Base-by-base conservation (phyloP, 1,140 invertebrate species). In the Euura lappo region DNA sequence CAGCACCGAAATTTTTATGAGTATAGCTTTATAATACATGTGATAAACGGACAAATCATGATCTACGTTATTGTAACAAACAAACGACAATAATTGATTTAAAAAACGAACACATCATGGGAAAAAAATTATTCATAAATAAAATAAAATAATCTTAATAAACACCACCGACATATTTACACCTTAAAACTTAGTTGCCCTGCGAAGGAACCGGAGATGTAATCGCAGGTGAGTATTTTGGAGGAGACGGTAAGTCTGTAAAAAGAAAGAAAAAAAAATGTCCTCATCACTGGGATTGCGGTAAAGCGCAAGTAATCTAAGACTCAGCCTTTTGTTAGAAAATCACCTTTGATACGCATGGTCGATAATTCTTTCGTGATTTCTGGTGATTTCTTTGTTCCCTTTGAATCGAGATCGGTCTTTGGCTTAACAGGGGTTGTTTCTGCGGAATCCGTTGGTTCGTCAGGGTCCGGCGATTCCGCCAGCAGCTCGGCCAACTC, bases 401-500 rank as follows among this genome's bases (percentile, higher is more conserved):
- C 65, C 11, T 45, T 11, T 5, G 10, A 11, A 5, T 68, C 28
- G 13, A 42, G 42, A 10, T 68, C 10, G 10, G 8, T 42, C 42
- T 43, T 42, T 68, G 28, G 13, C 7, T 44, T 68, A 66, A 10
- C 46, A 7, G 28, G 28, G 11, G 6, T n/a, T 8, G 43, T 44
- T 43, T 28, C 1, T 44, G 42, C 8, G 11, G 4, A 43, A 11
- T 43, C 13, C 0, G 11, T 51, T 72, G 70, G 6, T 6, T 11
- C 13, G 43, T 74, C 44, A n/a, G 10, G 13, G 6, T 42, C 28
- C 60, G 60, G 13, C 28, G 66, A 6, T 42, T 76, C 68, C n/a
- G 45, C 44, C 28, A 80, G 45, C n/a, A 87, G 70, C 44, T 82
- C 79, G 45, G 74, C 67, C n/a, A 88, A 75, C 78, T 89, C 88